Evolutionary conservation across 2,888 invertebrate species (phyloP).

Genomic region (Papilio elwesi): DNA sequence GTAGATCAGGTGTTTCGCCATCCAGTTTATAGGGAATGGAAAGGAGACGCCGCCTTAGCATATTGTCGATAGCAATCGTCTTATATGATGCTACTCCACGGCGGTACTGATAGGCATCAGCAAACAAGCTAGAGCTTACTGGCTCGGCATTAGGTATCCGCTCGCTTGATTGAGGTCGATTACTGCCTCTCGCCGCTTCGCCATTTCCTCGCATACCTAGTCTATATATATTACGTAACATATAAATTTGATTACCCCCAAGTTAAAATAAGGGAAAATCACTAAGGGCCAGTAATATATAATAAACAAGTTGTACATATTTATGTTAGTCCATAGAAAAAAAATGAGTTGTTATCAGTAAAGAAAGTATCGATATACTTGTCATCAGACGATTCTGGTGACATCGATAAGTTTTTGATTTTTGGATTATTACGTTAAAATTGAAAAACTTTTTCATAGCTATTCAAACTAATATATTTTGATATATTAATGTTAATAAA

Average conservation of each 20-base stretch:
- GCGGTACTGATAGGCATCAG: constrained; percentile 53
- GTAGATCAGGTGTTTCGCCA: no score
- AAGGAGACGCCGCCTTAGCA: neutral
- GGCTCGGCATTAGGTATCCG: constrained; percentile 34
- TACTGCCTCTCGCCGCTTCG: constrained; percentile 33
- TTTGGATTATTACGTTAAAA: no score
- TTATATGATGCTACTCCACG: constrained; percentile 49
- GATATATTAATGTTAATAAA: no score
- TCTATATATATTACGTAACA: constrained; percentile 21
- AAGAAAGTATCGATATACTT: no score
- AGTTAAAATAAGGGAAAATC: neutral
- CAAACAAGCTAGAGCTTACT: constrained; percentile 52
- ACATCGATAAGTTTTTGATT: no score
- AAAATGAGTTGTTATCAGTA: no score
- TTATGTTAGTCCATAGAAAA: no score
- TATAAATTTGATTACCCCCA: neutral
- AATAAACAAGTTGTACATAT: no score
- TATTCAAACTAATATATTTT: no score
- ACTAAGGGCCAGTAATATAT: neutral
- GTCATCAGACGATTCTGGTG: no score
- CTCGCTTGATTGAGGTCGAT: constrained; percentile 36
- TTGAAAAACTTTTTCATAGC: no score
- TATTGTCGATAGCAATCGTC: constrained; percentile 39
- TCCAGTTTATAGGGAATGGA: no score
- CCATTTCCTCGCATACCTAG: constrained; percentile 32